Conservation (phyloP, 2,113 vertebrate species). For the Phaethornis superciliosus region DNA sequence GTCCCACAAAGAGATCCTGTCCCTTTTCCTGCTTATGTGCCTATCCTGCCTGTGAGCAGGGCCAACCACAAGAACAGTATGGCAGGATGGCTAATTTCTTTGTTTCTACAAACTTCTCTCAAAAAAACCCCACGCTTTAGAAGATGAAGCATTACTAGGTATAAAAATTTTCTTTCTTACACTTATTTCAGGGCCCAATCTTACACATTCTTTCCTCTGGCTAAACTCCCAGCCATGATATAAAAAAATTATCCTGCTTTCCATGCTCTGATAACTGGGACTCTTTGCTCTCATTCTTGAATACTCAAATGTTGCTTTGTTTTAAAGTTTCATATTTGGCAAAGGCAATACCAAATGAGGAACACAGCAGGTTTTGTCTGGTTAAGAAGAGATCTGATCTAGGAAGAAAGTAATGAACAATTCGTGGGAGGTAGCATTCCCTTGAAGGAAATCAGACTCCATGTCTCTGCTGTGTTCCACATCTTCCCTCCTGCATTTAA, state of each 20-base stretch:
- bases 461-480: not conserved
- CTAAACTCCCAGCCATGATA: not conserved
- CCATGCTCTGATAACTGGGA: not conserved
- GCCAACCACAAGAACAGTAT: not conserved
- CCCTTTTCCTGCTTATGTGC: accelerated
- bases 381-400: not conserved
- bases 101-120: not conserved
- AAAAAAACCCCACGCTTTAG: not conserved
- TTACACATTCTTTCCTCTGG: not conserved
- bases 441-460: not conserved
- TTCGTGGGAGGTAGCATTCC: not conserved
- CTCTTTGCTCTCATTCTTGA: not conserved
- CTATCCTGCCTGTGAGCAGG: accelerated
- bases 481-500: not conserved
- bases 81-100: not conserved
- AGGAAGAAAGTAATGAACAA: not conserved
- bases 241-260: not conserved
- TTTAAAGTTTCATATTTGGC: constrained; percentile 1
- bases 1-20: not conserved
- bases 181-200: not conserved
- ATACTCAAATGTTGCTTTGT: constrained; percentile 36
- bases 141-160: not conserved
- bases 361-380: not conserved
- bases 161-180: not conserved
- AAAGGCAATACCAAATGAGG: not conserved